Percentiles rank a stretch among this genome's conserved stretches.
Conservation (phyloP, 2,113 vertebrate genomes). For the Bombycilla garrulus region DNA sequence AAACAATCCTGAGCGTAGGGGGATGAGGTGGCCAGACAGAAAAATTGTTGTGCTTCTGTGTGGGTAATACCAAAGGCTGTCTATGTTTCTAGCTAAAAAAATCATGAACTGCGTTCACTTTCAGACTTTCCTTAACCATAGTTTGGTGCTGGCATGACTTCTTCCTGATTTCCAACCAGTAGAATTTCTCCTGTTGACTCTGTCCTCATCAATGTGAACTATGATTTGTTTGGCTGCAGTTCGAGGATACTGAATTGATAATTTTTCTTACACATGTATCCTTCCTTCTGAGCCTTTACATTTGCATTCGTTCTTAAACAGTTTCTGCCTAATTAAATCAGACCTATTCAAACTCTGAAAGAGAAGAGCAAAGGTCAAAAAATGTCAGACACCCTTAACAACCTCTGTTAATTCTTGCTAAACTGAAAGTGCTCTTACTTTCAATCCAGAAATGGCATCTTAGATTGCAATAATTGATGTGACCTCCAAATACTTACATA, state of each 20-base stretch:
- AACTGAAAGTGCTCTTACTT: constrained; percentile 34
- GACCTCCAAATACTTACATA: constrained; percentile 31
- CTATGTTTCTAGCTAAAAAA: background rate
- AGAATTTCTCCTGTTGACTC: background rate
- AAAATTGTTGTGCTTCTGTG: background rate
- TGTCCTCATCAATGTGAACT: background rate
- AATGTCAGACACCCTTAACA: constrained; percentile 38
- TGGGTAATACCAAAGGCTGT: background rate
- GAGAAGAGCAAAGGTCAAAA: constrained; percentile 55
- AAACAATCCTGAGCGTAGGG: background rate
- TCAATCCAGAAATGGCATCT: background rate
- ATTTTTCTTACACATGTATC: background rate
- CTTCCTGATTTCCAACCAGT: background rate
- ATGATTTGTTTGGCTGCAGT: background rate
- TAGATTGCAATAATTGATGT: constrained; percentile 53
- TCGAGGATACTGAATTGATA: background rate
- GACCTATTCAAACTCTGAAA: constrained; percentile 29
- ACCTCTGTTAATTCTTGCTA: constrained; percentile 42
- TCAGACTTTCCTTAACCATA: background rate
- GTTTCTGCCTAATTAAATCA: constrained; percentile 59
- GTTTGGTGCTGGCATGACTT: background rate
- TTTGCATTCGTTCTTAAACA: constrained; percentile 14
- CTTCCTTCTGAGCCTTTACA: background rate
- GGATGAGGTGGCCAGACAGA: background rate
- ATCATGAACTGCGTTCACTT: background rate